phyloP scores from a whole-genome alignment of 2,888 invertebrate species.

The Patella ulyssiponensis region DNA sequence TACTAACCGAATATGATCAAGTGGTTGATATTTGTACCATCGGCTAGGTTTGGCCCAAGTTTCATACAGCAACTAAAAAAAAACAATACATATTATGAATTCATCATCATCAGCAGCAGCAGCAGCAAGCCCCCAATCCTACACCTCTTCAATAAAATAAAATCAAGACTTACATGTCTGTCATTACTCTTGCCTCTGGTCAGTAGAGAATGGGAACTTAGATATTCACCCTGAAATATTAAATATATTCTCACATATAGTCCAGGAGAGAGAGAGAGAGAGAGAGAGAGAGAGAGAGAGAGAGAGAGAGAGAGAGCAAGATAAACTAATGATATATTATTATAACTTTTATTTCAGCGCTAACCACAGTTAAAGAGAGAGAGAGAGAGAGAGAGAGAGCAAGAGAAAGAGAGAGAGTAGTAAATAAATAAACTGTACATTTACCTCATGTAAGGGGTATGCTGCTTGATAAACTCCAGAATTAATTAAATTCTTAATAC shows the following conservation, averaged over 20 bases:
- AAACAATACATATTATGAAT: background rate
- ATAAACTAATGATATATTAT: no score
- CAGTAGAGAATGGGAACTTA: conserved; percentile 62
- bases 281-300: no score
- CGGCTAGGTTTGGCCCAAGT: conserved; percentile 92
- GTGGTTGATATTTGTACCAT: conserved; percentile 93
- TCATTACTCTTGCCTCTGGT: conserved; percentile 59
- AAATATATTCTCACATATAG: background rate
- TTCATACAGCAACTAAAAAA: conserved; percentile 83
- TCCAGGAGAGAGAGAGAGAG: no score
- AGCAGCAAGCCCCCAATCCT: background rate
- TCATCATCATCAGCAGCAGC: background rate
- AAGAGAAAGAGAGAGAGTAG: no score
- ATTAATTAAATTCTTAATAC: conserved; percentile 63
- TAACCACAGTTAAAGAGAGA: no score
- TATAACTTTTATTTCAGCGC: no score
- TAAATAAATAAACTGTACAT: conserved; percentile 12
- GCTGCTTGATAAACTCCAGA: conserved; percentile 63
- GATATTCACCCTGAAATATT: conserved; percentile 48
- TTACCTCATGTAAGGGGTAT: conserved; percentile 72
- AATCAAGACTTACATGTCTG: conserved; percentile 63
- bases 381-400: no score
- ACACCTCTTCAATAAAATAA: background rate
- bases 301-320: no score
- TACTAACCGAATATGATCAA: conserved; percentile 81